Percentiles rank a stretch among this genome's conserved stretches.
phyloP scores from a whole-genome alignment of 2,797 vertebrate species.

The Limosa lapponica region DNA sequence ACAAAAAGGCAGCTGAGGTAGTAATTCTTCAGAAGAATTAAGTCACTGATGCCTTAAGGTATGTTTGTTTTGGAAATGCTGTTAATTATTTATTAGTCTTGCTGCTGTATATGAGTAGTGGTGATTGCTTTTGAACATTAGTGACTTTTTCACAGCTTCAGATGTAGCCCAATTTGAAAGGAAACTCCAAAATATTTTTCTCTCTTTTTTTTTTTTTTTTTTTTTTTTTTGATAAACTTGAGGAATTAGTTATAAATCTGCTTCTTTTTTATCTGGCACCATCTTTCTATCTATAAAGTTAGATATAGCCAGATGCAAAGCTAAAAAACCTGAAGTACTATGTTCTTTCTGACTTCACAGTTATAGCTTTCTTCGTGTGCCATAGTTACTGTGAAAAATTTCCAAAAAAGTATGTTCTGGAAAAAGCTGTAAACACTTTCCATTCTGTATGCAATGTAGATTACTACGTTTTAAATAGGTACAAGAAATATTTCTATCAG shows the following conservation, averaged over 20 bases:
- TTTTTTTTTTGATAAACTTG: background rate
- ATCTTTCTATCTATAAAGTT: background rate
- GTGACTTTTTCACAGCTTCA: background rate
- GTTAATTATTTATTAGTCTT: slow-evolving; percentile 35
- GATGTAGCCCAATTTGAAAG: background rate
- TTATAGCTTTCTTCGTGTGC: background rate
- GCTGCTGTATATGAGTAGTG: background rate
- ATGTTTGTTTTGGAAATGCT: slow-evolving; percentile 40
- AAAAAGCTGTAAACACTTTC: background rate
- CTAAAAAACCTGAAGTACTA: background rate
- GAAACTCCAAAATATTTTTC: background rate
- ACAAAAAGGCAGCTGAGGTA: background rate
- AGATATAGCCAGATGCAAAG: background rate
- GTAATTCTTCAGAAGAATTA: slow-evolving; percentile 11
- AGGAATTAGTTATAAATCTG: background rate
- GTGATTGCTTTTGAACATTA: background rate
- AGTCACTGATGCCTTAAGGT: slow-evolving; percentile 4
- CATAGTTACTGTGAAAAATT: background rate
- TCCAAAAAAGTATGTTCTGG: background rate
- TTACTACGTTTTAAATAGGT: background rate
- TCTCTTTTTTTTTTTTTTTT: background rate
- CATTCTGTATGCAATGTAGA: background rate
- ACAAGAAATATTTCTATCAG: background rate
- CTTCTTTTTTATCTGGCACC: background rate
- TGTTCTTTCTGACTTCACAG: background rate